phyloP scores from a whole-genome alignment of 1,140 invertebrate genomes.

The Drosophila arizonae region DNA sequence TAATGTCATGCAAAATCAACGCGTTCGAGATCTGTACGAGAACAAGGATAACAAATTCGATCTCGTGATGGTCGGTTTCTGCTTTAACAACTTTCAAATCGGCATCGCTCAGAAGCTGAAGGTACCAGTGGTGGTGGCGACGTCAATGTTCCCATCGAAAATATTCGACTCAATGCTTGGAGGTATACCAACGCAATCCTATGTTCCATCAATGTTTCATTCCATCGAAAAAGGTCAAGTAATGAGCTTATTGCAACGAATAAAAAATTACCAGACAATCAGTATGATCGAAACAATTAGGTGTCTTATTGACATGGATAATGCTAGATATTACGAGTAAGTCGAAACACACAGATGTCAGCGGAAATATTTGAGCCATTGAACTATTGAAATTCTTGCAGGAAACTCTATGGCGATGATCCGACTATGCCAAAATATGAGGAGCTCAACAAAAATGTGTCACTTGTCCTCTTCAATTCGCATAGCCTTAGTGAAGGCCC shows the following conservation, averaged over 20 bases:
- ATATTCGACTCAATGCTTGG: conserved; percentile 46
- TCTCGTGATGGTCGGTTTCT: conserved; percentile 59
- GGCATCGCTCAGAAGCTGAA: conserved; percentile 63
- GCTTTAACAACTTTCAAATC: conserved; percentile 60
- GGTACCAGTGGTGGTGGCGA: conserved; percentile 47
- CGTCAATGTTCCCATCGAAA: conserved; percentile 37
- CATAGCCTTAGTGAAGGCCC: conserved; percentile 57
- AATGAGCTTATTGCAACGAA: not conserved
- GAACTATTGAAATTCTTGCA: not conserved
- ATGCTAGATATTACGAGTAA: conserved; percentile 35
- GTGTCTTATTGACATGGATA: conserved; percentile 14
- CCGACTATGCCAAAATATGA: conserved; percentile 37
- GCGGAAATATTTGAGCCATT: not conserved
- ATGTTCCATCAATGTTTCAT: not conserved
- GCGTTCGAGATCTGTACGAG: conserved; percentile 46
- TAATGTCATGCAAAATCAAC: conserved; percentile 23
- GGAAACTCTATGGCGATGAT: conserved; percentile 47
- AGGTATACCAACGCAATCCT: conserved; percentile 28
- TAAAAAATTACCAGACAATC: not conserved
- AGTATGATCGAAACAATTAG: not conserved
- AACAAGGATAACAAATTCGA: conserved; percentile 61
- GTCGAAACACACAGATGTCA: not conserved
- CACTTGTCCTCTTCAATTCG: conserved; percentile 53
- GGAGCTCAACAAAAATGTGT: conserved; percentile 58
- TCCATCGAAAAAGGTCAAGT: not conserved